Conservation (phyloP, 2,113 vertebrate genomes). For the Riparia riparia region DNA sequence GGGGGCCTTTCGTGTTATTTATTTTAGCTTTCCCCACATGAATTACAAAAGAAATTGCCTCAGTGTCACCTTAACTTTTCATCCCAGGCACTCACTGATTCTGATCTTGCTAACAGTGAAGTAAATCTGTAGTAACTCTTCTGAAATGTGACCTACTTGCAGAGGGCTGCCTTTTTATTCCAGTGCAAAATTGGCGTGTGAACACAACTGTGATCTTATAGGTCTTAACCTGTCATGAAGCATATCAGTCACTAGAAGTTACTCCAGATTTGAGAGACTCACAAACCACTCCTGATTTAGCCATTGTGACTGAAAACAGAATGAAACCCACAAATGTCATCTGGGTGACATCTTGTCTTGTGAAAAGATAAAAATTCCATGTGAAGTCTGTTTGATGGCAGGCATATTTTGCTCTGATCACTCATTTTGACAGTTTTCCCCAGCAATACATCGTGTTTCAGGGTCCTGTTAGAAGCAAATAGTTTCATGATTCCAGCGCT, state of each 20-base stretch:
- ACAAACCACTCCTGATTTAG: background rate
- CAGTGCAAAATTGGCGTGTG: rapidly evolving
- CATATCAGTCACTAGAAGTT: background rate
- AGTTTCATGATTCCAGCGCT: conserved; percentile 35
- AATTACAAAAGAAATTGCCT: conserved; percentile 36
- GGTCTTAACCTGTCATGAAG: background rate
- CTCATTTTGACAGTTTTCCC: background rate
- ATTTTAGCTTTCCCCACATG: conserved; percentile 37
- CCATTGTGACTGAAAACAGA: background rate
- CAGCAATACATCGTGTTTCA: background rate
- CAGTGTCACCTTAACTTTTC: conserved; percentile 22
- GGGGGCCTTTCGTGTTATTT: conserved; percentile 17
- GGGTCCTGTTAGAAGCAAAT: conserved; percentile 1
- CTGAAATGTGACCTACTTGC: background rate
- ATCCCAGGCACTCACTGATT: background rate
- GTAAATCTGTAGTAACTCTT: background rate
- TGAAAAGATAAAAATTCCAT: background rate
- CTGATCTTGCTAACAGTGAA: background rate
- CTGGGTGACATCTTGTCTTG: background rate
- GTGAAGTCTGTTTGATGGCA: background rate
- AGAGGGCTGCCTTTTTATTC: background rate
- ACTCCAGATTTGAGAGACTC: background rate
- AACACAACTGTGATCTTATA: background rate
- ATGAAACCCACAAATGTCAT: background rate
- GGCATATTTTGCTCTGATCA: background rate